phyloP scores from a whole-genome alignment of 2,113 vertebrate species.

The Setophaga petechia region DNA sequence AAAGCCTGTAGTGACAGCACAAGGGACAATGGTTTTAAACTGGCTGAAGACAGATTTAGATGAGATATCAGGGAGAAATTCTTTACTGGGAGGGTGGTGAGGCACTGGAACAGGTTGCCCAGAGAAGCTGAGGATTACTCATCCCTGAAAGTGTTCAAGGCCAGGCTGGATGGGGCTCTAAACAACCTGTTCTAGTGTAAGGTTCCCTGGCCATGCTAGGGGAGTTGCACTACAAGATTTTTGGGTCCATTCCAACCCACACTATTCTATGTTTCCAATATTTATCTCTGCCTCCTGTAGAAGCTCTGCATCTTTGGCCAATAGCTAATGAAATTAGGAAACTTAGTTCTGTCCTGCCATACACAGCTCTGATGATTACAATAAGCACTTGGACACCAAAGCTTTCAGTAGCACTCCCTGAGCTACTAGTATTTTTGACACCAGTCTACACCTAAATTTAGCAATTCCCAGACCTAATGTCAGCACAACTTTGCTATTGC shows the following conservation, averaged over 20 bases:
- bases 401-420: background rate
- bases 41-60: background rate
- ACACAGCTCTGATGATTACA: background rate
- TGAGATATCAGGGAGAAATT: background rate
- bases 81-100: background rate
- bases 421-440: constrained; percentile 15
- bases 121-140: background rate
- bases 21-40: background rate
- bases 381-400: background rate
- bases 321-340: background rate
- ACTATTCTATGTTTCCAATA: background rate
- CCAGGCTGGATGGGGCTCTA: background rate
- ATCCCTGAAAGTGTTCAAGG: background rate
- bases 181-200: background rate
- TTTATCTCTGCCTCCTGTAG: background rate
- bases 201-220: background rate
- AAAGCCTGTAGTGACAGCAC: background rate
- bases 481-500: background rate
- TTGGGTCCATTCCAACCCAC: background rate
- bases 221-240: background rate
- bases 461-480: constrained; percentile 31
- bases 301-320: background rate
- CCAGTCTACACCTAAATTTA: constrained; percentile 24
- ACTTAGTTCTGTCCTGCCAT: background rate
- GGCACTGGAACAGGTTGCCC: background rate